Base-by-base conservation (phyloP, 2,888 invertebrate genomes). In the Tromatobia lineatoria region DNA sequence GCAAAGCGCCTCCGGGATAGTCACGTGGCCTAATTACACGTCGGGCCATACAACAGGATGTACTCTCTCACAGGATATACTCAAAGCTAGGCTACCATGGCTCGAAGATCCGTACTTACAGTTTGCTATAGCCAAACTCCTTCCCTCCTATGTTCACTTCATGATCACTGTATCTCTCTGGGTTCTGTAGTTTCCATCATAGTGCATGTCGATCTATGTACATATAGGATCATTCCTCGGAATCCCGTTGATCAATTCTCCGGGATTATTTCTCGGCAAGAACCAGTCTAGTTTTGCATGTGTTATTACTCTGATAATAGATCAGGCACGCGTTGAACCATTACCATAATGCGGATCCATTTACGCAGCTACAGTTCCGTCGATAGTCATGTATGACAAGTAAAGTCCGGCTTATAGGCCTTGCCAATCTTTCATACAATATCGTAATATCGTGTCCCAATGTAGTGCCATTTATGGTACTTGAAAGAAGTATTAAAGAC, bases 21-120 rank as follows among this genome's bases (percentile, higher is more conserved):
- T 67, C 77, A 81, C 47, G 52, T 70, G 77, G 71, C 69, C 73
- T 77, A 84, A 84, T 84, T 84, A 81, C 84, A 76, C 57, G 61
- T 64, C 34, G 64, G 34, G 18, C 74, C 54, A 47, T 69, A 64
- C 61, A 66, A 47, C 18, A 71, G 23, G 57, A 69, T 45, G 45
- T 15, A 50, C 52, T 25, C 76, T 45, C 76, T 76, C 66, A 38
- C 38, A 38, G 61, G 71, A 77, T 80, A 66, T 73, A 76, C 67
- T 76, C 61, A 57, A 80, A 71, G 59, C 64, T 54, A 42, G 23
- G 50, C 50, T 71, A 45, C 34, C 23, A 47, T n/a, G 66, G 18
- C 45, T 45, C 66, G 66, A 69, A 77, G 73, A 80, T 80, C 76
- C 67, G 69, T 52, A 59, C 73, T 73, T 66, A 75, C 74, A 59